A percentile compares a stretch with the other conserved stretches of the same genome.
Evolutionary conservation across 2,797 vertebrate genomes (phyloP).

Genomic region (Periophthalmus magnuspinnatus): DNA sequence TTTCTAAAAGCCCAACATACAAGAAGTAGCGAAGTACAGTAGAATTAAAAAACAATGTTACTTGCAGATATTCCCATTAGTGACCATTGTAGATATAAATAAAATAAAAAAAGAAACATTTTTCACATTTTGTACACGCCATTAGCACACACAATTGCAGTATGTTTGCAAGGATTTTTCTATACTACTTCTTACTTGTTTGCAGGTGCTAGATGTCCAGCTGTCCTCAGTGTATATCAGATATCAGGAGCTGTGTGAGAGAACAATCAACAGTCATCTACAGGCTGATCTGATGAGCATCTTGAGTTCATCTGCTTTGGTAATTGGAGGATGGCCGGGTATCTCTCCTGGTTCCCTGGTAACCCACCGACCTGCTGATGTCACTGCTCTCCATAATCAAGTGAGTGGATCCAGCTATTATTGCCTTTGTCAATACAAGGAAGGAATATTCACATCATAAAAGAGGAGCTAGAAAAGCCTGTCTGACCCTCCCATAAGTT

Average conservation of each 20-base stretch:
- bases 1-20: not conserved
- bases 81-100: no score
- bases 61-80: not conserved
- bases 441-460: slow-evolving; percentile 45
- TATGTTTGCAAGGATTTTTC: not conserved
- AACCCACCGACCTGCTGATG: slow-evolving; percentile 67
- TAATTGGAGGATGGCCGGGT: slow-evolving; percentile 66
- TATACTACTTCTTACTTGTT: slow-evolving; percentile 8
- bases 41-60: not conserved
- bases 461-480: slow-evolving; percentile 28
- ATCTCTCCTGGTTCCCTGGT: slow-evolving; percentile 69
- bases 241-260: slow-evolving; percentile 10
- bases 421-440: slow-evolving; percentile 45
- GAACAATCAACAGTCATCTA: slow-evolving; percentile 29
- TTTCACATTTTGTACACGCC: not conserved
- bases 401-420: slow-evolving; percentile 34
- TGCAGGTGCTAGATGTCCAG: not conserved
- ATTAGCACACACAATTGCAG: not conserved
- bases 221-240: slow-evolving; percentile 23
- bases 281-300: slow-evolving; percentile 33
- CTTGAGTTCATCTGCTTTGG: slow-evolving; percentile 26
- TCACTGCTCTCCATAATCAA: slow-evolving; percentile 65
- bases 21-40: not conserved
- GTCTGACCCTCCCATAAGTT: slow-evolving; percentile 13
- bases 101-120: not conserved